Percentiles rank a stretch among this genome's conserved stretches.
Evolutionary conservation across 2,113 vertebrate species (phyloP).

Genomic region (Silurus glanis): DNA sequence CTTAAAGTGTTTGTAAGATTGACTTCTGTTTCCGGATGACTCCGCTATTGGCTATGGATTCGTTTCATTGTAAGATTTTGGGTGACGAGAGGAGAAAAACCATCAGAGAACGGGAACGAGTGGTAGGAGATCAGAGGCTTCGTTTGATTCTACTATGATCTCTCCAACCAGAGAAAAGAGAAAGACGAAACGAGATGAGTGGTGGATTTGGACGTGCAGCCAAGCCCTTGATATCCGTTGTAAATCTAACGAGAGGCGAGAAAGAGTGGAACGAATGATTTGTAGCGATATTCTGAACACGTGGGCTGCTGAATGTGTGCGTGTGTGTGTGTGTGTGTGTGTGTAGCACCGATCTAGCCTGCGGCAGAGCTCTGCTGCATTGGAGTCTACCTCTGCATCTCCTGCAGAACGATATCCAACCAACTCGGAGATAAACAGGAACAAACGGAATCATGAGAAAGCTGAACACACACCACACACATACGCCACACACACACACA

Average conservation of each 20-base stretch:
- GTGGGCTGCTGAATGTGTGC: slow-evolving; percentile 18
- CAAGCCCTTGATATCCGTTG: background rate
- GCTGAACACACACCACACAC: slow-evolving; percentile 61
- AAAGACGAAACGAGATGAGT: no score
- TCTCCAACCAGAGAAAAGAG: background rate
- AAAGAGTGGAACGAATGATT: slow-evolving; percentile 22
- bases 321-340: background rate
- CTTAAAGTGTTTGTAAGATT: slow-evolving; percentile 63
- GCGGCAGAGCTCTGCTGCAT: slow-evolving; percentile 33
- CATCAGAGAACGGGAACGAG: slow-evolving; percentile 31
- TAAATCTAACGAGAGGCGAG: background rate
- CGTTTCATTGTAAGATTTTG: slow-evolving; percentile 79
- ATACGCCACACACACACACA: slow-evolving; percentile 55
- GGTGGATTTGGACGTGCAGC: background rate
- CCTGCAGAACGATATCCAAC: slow-evolving; percentile 51
- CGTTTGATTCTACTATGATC: background rate
- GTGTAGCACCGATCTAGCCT: slow-evolving; percentile 13
- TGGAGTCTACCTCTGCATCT: slow-evolving; percentile 51
- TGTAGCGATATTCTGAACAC: slow-evolving; percentile 70
- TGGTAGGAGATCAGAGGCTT: background rate
- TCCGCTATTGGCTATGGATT: slow-evolving; percentile 64
- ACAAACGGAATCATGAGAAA: slow-evolving; percentile 58
- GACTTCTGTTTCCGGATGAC: slow-evolving; percentile 81
- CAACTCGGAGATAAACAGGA: slow-evolving; percentile 42
- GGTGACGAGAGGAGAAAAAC: slow-evolving; percentile 71